These are phyloP conservation scores for Elachura formosa DNA, from an alignment of 2,113 vertebrate species.

Conservation along the genomic window DNA sequence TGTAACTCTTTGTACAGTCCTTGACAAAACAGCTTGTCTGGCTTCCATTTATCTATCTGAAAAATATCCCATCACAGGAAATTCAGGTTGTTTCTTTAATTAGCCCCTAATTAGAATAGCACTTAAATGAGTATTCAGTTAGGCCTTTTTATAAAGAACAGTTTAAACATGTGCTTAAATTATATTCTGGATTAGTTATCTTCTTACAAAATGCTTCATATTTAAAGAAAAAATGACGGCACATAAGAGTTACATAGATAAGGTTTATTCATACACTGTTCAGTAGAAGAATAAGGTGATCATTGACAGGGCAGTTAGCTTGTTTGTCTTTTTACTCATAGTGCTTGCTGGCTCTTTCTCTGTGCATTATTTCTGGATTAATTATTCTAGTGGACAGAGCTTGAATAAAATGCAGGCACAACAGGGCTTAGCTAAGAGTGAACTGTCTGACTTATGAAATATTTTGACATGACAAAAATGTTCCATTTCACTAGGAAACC, in stretches of 20 bases:
- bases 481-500: neutral
- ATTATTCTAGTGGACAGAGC: neutral
- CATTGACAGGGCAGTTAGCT: neutral
- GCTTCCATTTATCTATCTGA: neutral
- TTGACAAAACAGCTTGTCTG: neutral
- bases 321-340: neutral
- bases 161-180: neutral
- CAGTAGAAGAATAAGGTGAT: neutral
- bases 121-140: neutral
- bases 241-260: neutral
- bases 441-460: neutral
- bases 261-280: neutral
- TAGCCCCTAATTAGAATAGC: neutral
- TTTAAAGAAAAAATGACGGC: neutral
- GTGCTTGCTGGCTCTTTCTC: neutral
- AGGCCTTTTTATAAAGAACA: neutral
- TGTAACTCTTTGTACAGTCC: neutral
- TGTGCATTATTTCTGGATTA: neutral
- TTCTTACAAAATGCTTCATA: neutral
- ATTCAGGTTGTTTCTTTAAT: neutral
- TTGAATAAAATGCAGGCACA: neutral
- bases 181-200: neutral
- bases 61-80: neutral
- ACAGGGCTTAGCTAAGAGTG: neutral
- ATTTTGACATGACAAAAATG: neutral